These are phyloP conservation scores for Muschampia plurimacula DNA, from an alignment of 2,888 invertebrate genomes.

Conservation along the genomic window DNA sequence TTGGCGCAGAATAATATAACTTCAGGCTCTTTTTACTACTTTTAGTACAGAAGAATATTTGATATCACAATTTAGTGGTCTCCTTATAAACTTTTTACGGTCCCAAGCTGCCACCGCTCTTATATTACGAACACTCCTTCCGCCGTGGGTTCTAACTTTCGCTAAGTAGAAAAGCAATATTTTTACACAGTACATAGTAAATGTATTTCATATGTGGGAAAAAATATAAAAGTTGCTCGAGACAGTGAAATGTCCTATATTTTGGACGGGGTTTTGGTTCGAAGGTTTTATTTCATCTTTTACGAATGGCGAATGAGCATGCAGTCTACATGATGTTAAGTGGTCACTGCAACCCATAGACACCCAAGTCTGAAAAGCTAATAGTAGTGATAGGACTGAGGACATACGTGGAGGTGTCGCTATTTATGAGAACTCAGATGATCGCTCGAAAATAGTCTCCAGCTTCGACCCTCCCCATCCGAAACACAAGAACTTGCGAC, in stretches of 20 bases:
- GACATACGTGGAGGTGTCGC: no score
- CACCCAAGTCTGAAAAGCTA: no score
- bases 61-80: constrained; percentile 32
- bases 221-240: background rate
- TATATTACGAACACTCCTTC: constrained; percentile 31
- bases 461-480: no score
- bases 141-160: constrained; percentile 31
- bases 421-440: no score
- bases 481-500: no score
- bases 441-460: no score
- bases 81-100: constrained; percentile 39
- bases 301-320: no score
- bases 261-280: background rate
- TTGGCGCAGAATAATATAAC: background rate
- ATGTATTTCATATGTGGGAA: constrained; percentile 16
- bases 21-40: background rate
- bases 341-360: no score
- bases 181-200: constrained; percentile 5
- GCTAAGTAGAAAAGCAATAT: constrained; percentile 28
- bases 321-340: no score
- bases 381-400: no score
- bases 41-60: constrained; percentile 29
- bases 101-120: constrained; percentile 27
- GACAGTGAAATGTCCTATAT: background rate
- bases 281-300: background rate